Evolutionary conservation across 2,797 vertebrate genomes (phyloP).

Genomic region (Pampus argenteus): DNA sequence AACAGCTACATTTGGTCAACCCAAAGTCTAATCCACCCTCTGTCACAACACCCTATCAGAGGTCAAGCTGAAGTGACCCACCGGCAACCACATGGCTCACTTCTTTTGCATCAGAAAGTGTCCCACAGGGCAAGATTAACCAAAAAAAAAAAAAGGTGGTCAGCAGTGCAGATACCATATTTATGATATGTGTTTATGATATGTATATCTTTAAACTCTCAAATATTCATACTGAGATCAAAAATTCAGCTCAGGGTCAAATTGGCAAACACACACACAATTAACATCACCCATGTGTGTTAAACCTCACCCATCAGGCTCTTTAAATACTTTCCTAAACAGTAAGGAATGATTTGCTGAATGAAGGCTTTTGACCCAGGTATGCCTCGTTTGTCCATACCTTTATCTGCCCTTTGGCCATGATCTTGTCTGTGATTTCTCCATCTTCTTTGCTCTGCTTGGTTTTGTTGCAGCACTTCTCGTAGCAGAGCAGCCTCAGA

Average conservation of each 20-base stretch:
- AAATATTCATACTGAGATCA: not conserved
- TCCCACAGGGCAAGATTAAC: conserved; percentile 48
- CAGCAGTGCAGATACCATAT: conserved; percentile 17
- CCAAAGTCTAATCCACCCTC: conserved; percentile 66
- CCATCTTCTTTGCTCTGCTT: conserved; percentile 90
- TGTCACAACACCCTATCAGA: conserved; percentile 62
- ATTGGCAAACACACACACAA: not conserved
- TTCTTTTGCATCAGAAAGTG: conserved; percentile 25
- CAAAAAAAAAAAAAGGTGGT: conserved; percentile 11
- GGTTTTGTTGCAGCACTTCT: conserved; percentile 90
- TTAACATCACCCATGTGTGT: not conserved
- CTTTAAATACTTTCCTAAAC: not conserved
- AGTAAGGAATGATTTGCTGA: not conserved
- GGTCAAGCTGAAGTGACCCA: conserved; percentile 55
- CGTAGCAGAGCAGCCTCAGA: conserved; percentile 92
- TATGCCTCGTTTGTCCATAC: conserved; percentile 65
- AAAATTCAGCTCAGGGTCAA: not conserved
- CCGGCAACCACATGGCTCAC: conserved; percentile 17
- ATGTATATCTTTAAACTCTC: not conserved
- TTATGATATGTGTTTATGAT: not conserved
- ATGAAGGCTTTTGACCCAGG: not conserved
- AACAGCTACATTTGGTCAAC: conserved; percentile 57
- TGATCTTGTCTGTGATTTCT: conserved; percentile 89
- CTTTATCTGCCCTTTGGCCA: conserved; percentile 95
- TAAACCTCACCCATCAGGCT: not conserved